Conservation (phyloP, 2,888 invertebrate genomes). For the Cepaea hortensis region DNA sequence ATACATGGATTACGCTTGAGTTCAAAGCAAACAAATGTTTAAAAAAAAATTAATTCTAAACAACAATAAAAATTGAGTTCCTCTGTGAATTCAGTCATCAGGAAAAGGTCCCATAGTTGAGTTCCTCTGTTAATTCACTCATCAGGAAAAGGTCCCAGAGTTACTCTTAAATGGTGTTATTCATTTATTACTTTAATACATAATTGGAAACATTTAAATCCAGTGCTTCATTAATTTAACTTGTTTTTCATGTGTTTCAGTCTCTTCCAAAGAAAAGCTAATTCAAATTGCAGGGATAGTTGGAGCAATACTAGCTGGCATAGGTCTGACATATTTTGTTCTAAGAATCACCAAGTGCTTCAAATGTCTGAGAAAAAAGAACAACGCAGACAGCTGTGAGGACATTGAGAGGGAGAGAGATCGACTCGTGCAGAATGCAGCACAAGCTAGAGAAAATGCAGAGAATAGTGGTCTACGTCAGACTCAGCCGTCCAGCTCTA, state of each 20-base stretch:
- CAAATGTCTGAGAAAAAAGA: conserved; percentile 23
- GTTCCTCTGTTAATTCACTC: no score
- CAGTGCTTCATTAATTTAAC: not conserved
- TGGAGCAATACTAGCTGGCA: conserved; percentile 21
- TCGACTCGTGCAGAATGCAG: not conserved
- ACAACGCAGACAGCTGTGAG: not conserved
- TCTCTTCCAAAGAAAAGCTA: conserved; percentile 30
- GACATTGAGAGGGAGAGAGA: not conserved
- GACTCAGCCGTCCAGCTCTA: not conserved
- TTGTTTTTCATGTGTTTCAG: conserved; percentile 17
- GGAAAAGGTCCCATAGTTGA: no score
- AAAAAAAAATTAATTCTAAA: no score
- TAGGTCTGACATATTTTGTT: conserved; percentile 19
- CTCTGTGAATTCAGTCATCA: no score
- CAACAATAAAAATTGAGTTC: no score
- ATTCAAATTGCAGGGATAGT: conserved; percentile 39
- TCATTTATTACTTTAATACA: not conserved
- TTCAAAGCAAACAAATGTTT: no score
- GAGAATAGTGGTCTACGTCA: not conserved
- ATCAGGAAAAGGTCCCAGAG: no score
- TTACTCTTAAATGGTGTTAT: not conserved
- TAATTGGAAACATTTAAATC: not conserved
- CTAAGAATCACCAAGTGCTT: conserved; percentile 28
- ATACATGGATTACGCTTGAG: no score
- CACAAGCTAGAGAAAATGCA: not conserved